These are phyloP conservation scores for Pelobates cultripes DNA, from an alignment of 2,797 vertebrate genomes.

Conservation along the genomic window DNA sequence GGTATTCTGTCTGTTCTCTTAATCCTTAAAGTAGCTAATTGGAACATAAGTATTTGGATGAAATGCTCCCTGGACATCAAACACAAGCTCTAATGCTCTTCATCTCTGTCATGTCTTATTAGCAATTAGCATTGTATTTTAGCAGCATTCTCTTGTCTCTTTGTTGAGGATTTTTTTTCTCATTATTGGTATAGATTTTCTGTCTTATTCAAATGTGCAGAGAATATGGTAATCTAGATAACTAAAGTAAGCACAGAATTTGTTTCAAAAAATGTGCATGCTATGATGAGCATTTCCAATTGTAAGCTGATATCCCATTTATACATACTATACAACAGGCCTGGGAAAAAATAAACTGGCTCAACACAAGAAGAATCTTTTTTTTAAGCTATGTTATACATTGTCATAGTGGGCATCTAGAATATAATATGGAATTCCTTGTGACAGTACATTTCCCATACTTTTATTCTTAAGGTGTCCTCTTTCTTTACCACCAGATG, in stretches of 20 bases:
- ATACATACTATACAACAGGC: no score
- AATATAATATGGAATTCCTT: no score
- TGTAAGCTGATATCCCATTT: no score
- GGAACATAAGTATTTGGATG: constrained; percentile 51
- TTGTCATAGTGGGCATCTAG: no score
- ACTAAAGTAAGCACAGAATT: neutral
- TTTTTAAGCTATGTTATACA: no score
- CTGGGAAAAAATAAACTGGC: no score
- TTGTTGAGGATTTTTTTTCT: constrained; percentile 24
- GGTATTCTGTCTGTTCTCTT: constrained; percentile 40
- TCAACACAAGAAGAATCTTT: no score
- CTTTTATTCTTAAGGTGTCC: no score
- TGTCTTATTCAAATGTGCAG: constrained; percentile 17
- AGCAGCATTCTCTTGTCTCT: constrained; percentile 42
- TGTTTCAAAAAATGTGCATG: neutral
- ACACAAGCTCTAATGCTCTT: constrained; percentile 50
- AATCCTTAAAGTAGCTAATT: constrained; percentile 55
- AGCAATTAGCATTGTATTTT: constrained; percentile 50
- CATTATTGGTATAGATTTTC: constrained; percentile 39
- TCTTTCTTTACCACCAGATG: no score
- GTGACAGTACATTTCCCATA: no score
- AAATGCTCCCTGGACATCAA: constrained; percentile 54
- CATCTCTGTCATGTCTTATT: constrained; percentile 52
- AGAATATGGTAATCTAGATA: neutral
- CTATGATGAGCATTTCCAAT: no score